A percentile compares a stretch with the other conserved stretches of the same genome.
Evolutionary conservation across 2,113 vertebrate species (phyloP).

Genomic region (Todiramphus chloris): DNA sequence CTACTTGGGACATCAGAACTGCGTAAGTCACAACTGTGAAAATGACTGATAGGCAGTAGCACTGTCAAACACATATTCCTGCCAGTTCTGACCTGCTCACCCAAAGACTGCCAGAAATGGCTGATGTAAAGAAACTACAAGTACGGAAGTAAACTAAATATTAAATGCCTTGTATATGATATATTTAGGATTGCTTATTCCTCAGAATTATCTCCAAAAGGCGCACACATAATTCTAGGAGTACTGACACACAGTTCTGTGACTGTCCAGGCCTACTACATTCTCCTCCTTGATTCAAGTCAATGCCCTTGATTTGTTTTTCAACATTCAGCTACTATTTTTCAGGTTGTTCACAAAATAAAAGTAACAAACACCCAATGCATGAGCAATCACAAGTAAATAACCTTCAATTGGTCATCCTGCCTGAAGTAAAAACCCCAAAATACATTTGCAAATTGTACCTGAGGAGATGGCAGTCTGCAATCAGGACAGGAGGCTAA

Average conservation of each 20-base stretch:
- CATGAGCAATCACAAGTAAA: constrained; percentile 8
- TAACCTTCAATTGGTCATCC: constrained; percentile 1
- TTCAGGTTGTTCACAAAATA: not conserved
- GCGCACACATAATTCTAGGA: not conserved
- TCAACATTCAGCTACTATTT: not conserved
- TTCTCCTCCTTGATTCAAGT: not conserved
- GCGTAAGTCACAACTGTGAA: not conserved
- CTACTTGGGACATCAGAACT: not conserved
- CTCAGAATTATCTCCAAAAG: not conserved
- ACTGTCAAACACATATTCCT: not conserved
- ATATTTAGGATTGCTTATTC: not conserved
- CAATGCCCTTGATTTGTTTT: not conserved
- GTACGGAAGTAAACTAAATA: not conserved
- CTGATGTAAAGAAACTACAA: not conserved
- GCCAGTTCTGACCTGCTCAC: not conserved
- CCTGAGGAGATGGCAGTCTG: not conserved
- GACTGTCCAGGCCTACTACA: not conserved
- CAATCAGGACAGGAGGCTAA: not conserved
- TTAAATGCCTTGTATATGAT: not conserved
- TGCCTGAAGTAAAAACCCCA: not conserved
- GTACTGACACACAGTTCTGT: not conserved
- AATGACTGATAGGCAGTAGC: not conserved
- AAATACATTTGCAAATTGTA: constrained; percentile 31
- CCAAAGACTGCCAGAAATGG: not conserved
- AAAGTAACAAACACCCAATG: not conserved